Base-by-base conservation (phyloP, 2,797 vertebrate species). In the Mormyrus hasselquistii region DNA sequence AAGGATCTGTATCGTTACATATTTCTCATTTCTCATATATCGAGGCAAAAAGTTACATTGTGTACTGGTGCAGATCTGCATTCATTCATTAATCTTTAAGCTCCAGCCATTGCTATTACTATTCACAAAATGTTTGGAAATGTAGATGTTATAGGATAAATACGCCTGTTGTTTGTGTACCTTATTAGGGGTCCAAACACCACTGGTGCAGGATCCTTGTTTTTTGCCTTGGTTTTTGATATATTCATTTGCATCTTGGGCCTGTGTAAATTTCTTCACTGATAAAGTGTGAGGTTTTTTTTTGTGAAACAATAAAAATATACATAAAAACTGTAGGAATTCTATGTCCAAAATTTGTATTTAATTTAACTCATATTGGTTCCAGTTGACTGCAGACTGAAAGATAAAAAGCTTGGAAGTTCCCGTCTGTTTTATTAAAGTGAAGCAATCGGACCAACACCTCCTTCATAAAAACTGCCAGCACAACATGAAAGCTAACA, bases 371-470 rank as follows among this genome's bases (percentile, higher is more conserved):
- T 82, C 38, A 47, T 7, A 22, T 47, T 44, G 19, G 7, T 82
- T 22, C 76, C 38, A n/a, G 47, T 19, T 82, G 76, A 82, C 38
- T 82, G 41, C 76, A 82, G 76, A 22, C 5, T 55, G 47, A 29
- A 86, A 86, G 22, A 52, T 49, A 53, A 25, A 52, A 86, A 29
- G 29, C 84, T 86, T 86, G 55, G 50, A 16, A 52, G 4, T 55
- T 86, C 12, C 50, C 7, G 5, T 52, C 49, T 52, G 84, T 88
- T 19, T 82, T 57, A 83, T 88, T 49, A 34, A 84, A 59, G 79
- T 49, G 55, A 55, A 83, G 49, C 6, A 88, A 29, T 90, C 55
- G 29, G 52, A 69, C 90, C 89, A 91, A 91, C 91, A 90, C 82
- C n/a, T 90, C 44, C 88, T 86, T 88, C 90, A 65, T 79, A 87